phyloP scores from a whole-genome alignment of 2,113 vertebrate genomes.

The Silurus meridionalis region DNA sequence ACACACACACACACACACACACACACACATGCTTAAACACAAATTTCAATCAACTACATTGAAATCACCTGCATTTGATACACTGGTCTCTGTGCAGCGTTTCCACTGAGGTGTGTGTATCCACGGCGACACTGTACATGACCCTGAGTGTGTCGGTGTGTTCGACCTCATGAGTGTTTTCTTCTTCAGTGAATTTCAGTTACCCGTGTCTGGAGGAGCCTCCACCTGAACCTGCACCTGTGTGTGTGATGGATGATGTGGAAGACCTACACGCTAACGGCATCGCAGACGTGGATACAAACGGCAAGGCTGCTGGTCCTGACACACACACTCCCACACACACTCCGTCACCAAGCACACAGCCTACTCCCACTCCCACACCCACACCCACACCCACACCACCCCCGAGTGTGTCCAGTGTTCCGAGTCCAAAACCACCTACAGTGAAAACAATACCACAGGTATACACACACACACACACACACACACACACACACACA shows the following conservation, averaged over 20 bases:
- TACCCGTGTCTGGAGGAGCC: slow-evolving; percentile 92
- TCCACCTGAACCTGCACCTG: slow-evolving; percentile 68
- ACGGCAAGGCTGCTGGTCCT: slow-evolving; percentile 56
- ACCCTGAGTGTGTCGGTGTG: background rate
- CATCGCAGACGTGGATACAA: slow-evolving; percentile 39
- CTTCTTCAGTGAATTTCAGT: slow-evolving; percentile 87
- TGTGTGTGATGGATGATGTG: background rate
- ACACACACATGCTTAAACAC: background rate
- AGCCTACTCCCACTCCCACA: slow-evolving; percentile 53
- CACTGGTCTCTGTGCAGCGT: too few relatives aligned
- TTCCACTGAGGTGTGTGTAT: background rate
- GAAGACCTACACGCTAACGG: slow-evolving; percentile 64
- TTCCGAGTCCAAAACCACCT: slow-evolving; percentile 55
- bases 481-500: background rate
- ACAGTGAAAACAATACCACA: slow-evolving; percentile 79
- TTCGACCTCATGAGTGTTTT: background rate
- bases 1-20: slow-evolving; percentile 20
- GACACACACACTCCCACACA: slow-evolving; percentile 36
- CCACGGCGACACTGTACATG: too few relatives aligned
- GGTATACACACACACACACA: slow-evolving; percentile 65
- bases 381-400: slow-evolving; percentile 48
- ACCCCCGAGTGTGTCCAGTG: slow-evolving; percentile 53
- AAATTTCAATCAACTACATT: background rate
- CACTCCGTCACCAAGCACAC: slow-evolving; percentile 44
- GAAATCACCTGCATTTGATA: background rate